Conservation (phyloP, 2,113 vertebrate species). For the Stegastes partitus region DNA sequence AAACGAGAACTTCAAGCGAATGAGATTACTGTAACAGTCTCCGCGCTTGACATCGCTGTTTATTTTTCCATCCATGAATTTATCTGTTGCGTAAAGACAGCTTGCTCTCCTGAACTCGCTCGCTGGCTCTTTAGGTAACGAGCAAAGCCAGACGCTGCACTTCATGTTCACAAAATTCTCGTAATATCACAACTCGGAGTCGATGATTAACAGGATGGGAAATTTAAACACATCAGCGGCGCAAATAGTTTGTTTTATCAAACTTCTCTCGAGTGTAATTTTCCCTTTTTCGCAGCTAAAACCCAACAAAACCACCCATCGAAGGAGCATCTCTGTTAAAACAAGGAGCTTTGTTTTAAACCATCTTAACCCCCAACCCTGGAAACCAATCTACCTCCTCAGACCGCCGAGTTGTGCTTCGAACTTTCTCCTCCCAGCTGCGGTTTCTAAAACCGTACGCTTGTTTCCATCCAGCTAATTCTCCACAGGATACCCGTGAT, state of each 20-base stretch:
- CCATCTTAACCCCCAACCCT: background rate
- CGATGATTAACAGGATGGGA: conserved; percentile 9
- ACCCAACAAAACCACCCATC: background rate
- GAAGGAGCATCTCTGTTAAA: background rate
- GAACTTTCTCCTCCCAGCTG: conserved; percentile 1
- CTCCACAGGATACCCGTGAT: conserved; percentile 2
- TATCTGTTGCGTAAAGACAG: conserved; percentile 7
- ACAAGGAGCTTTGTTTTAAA: conserved; percentile 1
- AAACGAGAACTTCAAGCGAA: conserved; percentile 16
- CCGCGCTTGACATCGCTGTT: conserved; percentile 1
- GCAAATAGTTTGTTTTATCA: conserved; percentile 8
- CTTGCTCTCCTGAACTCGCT: background rate
- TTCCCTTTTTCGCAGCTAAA: background rate
- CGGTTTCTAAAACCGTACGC: conserved; percentile 5
- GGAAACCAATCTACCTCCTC: background rate
- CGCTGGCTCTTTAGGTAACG: background rate
- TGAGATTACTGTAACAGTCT: background rate
- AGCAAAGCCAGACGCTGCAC: conserved; percentile 21
- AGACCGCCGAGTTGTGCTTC: background rate
- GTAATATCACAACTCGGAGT: background rate
- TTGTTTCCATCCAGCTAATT: conserved; percentile 10
- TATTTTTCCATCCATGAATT: conserved; percentile 25
- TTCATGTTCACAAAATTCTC: conserved; percentile 14
- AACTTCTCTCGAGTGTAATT: background rate
- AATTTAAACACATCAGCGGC: conserved; percentile 21